These are phyloP conservation scores for Prunella strophiata DNA, from an alignment of 2,797 vertebrate species.

Conservation along the genomic window DNA sequence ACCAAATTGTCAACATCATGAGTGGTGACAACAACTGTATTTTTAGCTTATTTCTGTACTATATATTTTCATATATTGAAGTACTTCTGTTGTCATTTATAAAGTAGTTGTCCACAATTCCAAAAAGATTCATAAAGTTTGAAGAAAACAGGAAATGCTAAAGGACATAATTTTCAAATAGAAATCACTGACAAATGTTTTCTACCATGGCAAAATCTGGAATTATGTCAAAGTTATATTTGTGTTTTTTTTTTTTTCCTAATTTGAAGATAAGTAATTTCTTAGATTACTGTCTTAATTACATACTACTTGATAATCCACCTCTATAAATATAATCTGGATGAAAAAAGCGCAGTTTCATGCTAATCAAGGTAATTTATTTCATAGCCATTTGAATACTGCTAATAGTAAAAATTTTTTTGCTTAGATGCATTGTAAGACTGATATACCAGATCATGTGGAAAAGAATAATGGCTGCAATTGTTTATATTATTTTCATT, in stretches of 20 bases:
- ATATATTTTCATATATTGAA: not conserved
- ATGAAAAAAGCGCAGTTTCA: not conserved
- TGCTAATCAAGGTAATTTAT: not conserved
- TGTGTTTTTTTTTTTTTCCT: fast-evolving
- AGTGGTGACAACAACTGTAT: not conserved
- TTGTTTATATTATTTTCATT: not conserved
- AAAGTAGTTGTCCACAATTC: not conserved
- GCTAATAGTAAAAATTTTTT: not conserved
- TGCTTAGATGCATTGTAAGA: not conserved
- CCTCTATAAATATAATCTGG: not conserved
- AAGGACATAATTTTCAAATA: not conserved
- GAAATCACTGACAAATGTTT: not conserved
- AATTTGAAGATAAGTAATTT: not conserved
- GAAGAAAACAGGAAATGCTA: not conserved
- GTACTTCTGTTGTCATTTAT: not conserved
- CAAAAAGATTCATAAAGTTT: not conserved
- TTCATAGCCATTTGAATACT: not conserved
- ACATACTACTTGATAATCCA: not conserved
- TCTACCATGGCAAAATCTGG: not conserved
- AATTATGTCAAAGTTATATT: not conserved
- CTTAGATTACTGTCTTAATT: not conserved
- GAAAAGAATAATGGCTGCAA: not conserved
- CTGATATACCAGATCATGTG: not conserved
- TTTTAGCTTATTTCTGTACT: not conserved
- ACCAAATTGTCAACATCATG: not conserved